Evolutionary conservation across 2,888 invertebrate species (phyloP).

Genomic region (Drosophila kambysellisi): DNA sequence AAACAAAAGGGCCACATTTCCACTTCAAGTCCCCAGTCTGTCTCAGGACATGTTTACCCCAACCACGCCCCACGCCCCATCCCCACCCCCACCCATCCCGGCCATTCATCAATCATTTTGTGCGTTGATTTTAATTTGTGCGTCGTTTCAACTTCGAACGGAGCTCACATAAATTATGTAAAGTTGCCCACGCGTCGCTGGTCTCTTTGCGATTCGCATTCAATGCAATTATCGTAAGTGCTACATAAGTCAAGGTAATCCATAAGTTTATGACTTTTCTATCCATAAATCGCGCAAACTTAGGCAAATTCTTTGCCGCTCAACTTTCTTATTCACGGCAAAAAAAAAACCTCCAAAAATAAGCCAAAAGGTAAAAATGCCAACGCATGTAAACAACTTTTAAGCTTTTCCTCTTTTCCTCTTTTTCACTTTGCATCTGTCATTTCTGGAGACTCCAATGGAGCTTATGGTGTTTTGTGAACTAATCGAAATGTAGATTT

Average conservation of each 20-base stretch:
- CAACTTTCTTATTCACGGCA: slow-evolving; percentile 47
- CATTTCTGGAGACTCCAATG: neutral
- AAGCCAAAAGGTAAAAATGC: slow-evolving; percentile 54
- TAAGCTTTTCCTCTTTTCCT: slow-evolving; percentile 8
- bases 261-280: slow-evolving; percentile 78
- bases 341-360: neutral
- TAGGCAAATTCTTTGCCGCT: slow-evolving; percentile 55
- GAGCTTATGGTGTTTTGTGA: slow-evolving; percentile 2
- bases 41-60: slow-evolving; percentile 1
- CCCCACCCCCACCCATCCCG: neutral
- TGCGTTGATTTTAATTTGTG: slow-evolving; percentile 79
- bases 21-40: slow-evolving; percentile 18
- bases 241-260: slow-evolving; percentile 75
- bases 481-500: slow-evolving; percentile 12
- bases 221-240: slow-evolving; percentile 80
- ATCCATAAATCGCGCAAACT: slow-evolving; percentile 72
- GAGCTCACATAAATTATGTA: slow-evolving; percentile 74
- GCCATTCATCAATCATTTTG: slow-evolving; percentile 77
- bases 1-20: slow-evolving; percentile 31
- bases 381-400: slow-evolving; percentile 59
- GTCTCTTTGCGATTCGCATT: slow-evolving; percentile 43
- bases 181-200: slow-evolving; percentile 57
- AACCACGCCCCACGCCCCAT: neutral
- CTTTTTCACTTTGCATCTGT: slow-evolving; percentile 10
- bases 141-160: slow-evolving; percentile 75